Percentiles rank a stretch among this genome's conserved stretches.
Conservation (phyloP, 1,140 invertebrate genomes). For the Paralvinella palmiformis region DNA sequence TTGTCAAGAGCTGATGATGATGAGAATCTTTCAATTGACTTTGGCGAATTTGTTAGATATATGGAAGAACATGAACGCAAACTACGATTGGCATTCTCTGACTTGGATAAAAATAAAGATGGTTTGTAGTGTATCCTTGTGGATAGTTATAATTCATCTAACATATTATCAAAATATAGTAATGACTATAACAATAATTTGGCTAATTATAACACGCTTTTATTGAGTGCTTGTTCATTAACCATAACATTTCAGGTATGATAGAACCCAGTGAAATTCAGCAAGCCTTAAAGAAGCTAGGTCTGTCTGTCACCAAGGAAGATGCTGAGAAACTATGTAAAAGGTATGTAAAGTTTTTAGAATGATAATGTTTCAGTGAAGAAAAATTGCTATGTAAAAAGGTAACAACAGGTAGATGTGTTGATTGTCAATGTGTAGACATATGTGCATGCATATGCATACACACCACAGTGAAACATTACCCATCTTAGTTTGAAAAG, state of each 20-base stretch:
- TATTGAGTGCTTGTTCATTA: no score
- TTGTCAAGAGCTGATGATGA: conserved; percentile 14
- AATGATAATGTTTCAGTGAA: neutral
- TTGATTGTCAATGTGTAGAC: neutral
- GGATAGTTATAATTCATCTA: no score
- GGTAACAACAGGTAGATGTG: neutral
- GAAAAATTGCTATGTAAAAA: neutral
- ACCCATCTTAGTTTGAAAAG: neutral
- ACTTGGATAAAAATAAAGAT: conserved; percentile 21
- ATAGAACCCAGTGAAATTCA: conserved; percentile 19
- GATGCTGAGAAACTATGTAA: conserved; percentile 17
- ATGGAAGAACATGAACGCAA: conserved; percentile 17
- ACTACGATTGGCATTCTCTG: conserved; percentile 18
- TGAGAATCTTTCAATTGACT: conserved; percentile 5
- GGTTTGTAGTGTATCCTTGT: no score
- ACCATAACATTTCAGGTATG: conserved; percentile 4
- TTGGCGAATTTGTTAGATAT: conserved; percentile 17
- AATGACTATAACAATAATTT: neutral
- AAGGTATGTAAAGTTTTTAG: neutral
- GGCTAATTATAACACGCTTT: no score
- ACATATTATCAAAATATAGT: neutral
- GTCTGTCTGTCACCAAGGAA: neutral
- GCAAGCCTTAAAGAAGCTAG: conserved; percentile 16
- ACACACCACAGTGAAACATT: neutral
- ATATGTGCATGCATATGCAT: neutral